These are phyloP conservation scores for Dolichotis patagonum DNA, from an alignment of 2,113 vertebrate genomes.

Conservation along the genomic window DNA sequence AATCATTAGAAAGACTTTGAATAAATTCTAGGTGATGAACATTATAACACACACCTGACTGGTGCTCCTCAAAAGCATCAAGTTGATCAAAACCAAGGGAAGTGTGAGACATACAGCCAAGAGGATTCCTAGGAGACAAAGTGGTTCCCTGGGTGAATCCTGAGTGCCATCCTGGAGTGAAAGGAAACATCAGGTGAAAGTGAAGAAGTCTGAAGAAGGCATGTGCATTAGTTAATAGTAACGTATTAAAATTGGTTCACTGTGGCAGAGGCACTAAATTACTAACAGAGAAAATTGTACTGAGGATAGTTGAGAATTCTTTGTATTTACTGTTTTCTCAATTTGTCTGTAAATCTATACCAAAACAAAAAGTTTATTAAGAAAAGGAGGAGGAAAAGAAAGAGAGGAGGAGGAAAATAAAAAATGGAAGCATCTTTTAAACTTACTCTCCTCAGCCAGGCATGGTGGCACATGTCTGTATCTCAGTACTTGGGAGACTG, in stretches of 20 bases:
- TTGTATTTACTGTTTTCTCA: not conserved
- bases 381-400: not conserved
- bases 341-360: not conserved
- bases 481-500: not conserved
- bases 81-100: not conserved
- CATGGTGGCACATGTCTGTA: not conserved
- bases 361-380: not conserved
- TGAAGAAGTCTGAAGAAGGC: not conserved
- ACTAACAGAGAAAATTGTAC: not conserved
- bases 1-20: not conserved
- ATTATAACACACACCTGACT: not conserved
- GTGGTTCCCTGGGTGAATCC: too few relatives aligned
- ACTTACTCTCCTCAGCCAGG: not conserved
- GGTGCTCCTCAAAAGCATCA: not conserved
- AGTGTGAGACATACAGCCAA: not conserved
- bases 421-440: not conserved
- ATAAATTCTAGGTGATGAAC: not conserved
- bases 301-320: not conserved
- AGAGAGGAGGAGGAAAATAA: not conserved
- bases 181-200: not conserved
- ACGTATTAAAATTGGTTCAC: not conserved
- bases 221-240: not conserved
- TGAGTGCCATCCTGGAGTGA: not conserved
- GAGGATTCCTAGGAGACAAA: not conserved
- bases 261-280: not conserved